Conservation (phyloP, 2,888 invertebrate genomes). For the Euzophera pinguis region DNA sequence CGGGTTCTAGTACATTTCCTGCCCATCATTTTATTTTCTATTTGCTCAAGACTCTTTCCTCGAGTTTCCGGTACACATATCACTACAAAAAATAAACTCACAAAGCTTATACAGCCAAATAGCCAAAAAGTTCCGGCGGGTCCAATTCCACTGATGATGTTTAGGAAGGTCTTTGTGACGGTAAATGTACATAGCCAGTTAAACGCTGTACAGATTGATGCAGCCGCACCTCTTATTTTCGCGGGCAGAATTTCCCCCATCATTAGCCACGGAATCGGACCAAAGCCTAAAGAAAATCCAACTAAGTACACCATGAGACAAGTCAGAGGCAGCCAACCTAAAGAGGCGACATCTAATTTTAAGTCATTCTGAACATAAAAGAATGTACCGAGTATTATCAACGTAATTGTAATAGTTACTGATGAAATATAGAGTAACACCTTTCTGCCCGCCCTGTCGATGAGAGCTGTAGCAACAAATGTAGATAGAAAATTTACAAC, state of each 20-base stretch:
- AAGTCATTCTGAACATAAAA: slow-evolving; percentile 82
- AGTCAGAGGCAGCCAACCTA: slow-evolving; percentile 89
- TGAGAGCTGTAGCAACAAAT: slow-evolving; percentile 90
- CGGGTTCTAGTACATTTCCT: slow-evolving; percentile 62
- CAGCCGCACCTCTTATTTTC: slow-evolving; percentile 93
- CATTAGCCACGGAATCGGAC: slow-evolving; percentile 93
- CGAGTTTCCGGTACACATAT: slow-evolving; percentile 95
- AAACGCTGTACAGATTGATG: slow-evolving; percentile 93
- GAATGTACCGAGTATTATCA: slow-evolving; percentile 86
- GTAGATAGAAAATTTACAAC: slow-evolving; percentile 94
- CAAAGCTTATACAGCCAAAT: slow-evolving; percentile 86
- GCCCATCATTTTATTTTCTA: slow-evolving; percentile 89
- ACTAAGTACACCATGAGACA: slow-evolving; percentile 91
- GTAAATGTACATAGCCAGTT: slow-evolving; percentile 96
- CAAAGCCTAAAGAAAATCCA: slow-evolving; percentile 92
- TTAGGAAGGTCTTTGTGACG: slow-evolving; percentile 91
- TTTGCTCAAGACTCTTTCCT: slow-evolving; percentile 95
- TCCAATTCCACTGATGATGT: slow-evolving; percentile 83
- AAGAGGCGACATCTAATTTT: slow-evolving; percentile 71
- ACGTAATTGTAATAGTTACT: slow-evolving; percentile 86
- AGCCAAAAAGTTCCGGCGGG: slow-evolving; percentile 90
- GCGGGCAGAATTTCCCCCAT: slow-evolving; percentile 95
- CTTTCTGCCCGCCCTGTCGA: slow-evolving; percentile 94
- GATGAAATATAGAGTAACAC: slow-evolving; percentile 92
- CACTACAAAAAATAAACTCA: slow-evolving; percentile 89